phyloP scores from a whole-genome alignment of 2,888 invertebrate genomes.

The Toxonevra muliebris region DNA sequence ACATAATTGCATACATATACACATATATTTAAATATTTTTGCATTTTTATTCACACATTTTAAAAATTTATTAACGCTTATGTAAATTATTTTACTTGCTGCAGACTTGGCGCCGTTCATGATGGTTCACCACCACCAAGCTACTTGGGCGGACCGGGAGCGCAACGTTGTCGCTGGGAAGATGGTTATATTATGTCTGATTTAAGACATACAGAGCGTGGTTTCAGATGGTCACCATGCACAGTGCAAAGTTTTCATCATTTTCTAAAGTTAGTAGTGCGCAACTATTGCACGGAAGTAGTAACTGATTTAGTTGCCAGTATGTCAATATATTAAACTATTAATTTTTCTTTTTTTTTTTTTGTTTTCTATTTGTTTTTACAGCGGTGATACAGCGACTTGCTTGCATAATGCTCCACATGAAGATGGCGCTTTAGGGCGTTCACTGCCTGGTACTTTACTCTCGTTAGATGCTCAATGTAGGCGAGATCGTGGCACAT shows the following conservation, averaged over 20 bases:
- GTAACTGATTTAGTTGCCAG: neutral
- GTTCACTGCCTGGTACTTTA: conserved; percentile 88
- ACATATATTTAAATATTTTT: conserved; percentile 12
- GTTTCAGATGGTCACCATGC: conserved; percentile 94
- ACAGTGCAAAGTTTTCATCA: conserved; percentile 94
- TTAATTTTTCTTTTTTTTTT: neutral
- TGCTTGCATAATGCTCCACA: conserved; percentile 93
- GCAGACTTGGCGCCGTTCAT: conserved; percentile 92
- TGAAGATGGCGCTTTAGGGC: conserved; percentile 88
- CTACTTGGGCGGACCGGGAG: conserved; percentile 92
- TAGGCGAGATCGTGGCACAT: conserved; percentile 90
- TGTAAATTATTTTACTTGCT: conserved; percentile 25
- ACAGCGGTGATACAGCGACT: conserved; percentile 91
- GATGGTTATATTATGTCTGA: conserved; percentile 97
- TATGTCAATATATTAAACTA: neutral
- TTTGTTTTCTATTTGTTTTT: conserved; percentile 34
- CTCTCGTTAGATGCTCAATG: conserved; percentile 92
- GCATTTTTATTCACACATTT: conserved; percentile 13
- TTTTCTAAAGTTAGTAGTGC: conserved; percentile 84
- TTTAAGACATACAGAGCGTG: conserved; percentile 91
- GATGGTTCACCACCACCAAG: conserved; percentile 95
- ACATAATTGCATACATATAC: neutral
- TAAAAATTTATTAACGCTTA: conserved; percentile 4
- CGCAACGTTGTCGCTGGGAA: conserved; percentile 94
- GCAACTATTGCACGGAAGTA: neutral